A percentile compares a stretch with the other conserved stretches of the same genome.
These are phyloP conservation scores for Thalpophila matura DNA, from an alignment of 2,888 invertebrate species.

Conservation along the genomic window DNA sequence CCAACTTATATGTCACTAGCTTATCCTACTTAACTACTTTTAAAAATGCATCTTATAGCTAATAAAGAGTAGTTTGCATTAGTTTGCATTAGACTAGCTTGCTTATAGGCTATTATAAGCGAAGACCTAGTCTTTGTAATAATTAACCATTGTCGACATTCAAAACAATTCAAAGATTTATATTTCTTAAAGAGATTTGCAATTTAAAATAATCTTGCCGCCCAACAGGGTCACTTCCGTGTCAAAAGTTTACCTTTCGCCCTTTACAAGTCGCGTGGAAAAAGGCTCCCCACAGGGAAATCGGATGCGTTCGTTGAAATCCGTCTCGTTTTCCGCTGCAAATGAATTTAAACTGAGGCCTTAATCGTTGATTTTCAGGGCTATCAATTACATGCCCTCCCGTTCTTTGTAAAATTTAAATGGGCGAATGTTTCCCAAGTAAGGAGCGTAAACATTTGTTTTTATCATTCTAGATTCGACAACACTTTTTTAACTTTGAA, in stretches of 20 bases:
- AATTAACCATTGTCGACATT: too few species aligned
- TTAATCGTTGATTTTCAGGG: conserved; percentile 64
- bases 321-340: conserved; percentile 57
- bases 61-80: not conserved
- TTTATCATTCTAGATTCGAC: conserved; percentile 26
- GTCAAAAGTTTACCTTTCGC: conserved; percentile 25
- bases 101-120: not conserved
- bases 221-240: conserved; percentile 13
- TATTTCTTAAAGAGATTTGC: not conserved
- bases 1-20: not conserved
- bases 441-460: conserved; percentile 16
- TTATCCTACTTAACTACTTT: not conserved
- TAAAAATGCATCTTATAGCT: not conserved
- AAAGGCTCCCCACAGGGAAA: conserved; percentile 45
- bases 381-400: conserved; percentile 69
- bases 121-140: not conserved
- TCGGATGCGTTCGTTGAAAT: conserved; percentile 49
- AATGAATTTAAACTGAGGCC: conserved; percentile 65
- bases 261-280: conserved; percentile 31
- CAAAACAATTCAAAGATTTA: not conserved
- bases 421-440: conserved; percentile 37
- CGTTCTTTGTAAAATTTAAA: conserved; percentile 70
- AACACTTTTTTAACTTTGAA: conserved; percentile 29
- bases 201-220: conserved; percentile 27
- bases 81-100: not conserved